phyloP scores from a whole-genome alignment of 1,140 invertebrate species.

The Nixonia krombeini region DNA sequence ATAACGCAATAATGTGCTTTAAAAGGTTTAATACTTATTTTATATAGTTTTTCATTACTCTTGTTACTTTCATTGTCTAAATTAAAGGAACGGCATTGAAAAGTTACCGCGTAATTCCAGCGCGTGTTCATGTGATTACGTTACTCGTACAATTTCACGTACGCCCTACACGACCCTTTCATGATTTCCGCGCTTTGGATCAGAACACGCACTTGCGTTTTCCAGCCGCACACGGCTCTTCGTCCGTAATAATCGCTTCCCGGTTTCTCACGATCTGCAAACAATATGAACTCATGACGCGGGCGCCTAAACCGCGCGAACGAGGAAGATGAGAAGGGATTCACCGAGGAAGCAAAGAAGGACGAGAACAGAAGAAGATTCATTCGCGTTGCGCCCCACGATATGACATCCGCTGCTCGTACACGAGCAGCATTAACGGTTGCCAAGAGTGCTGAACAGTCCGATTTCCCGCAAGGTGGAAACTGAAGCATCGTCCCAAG shows the following conservation, averaged over 20 bases:
- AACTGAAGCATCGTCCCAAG: neutral
- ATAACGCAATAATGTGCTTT: too few relatives aligned
- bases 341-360: neutral
- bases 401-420: constrained; percentile 13
- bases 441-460: constrained; percentile 2
- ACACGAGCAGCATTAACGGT: neutral
- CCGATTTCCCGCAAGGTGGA: constrained; percentile 5
- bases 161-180: constrained; percentile 29
- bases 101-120: too few relatives aligned
- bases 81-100: too few relatives aligned
- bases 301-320: constrained; percentile 17
- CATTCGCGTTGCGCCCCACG: neutral
- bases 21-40: too few relatives aligned
- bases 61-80: too few relatives aligned
- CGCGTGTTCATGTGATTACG: too few relatives aligned
- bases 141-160: constrained; percentile 30
- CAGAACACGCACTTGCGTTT: constrained; percentile 45
- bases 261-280: constrained; percentile 53
- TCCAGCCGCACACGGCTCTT: constrained; percentile 29
- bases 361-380: neutral
- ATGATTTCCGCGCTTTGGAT: constrained; percentile 33
- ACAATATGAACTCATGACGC: constrained; percentile 51
- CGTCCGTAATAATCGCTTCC: constrained; percentile 45
- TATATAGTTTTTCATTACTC: too few relatives aligned
- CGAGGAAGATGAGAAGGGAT: neutral